These are phyloP conservation scores for Sebastes aleutianus DNA, from an alignment of 2,797 vertebrate genomes.

Conservation along the genomic window DNA sequence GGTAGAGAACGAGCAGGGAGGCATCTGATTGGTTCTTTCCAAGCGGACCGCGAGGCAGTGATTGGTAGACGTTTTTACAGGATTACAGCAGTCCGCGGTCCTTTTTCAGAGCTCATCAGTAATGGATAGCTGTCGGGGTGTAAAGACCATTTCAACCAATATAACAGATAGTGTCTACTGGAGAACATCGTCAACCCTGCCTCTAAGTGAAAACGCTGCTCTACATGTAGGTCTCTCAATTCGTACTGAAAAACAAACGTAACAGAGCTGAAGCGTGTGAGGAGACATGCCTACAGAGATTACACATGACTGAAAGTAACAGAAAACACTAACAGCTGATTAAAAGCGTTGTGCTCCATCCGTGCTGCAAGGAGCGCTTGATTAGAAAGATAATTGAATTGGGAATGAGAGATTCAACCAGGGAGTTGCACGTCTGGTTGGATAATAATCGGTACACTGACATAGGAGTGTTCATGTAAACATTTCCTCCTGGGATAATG, in stretches of 20 bases:
- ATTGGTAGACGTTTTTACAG: too few species aligned
- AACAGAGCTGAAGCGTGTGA: background rate
- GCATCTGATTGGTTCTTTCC: too few species aligned
- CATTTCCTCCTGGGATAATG: constrained; percentile 18
- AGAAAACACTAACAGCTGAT: constrained; percentile 59
- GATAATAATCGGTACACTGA: constrained; percentile 38
- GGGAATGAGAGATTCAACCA: constrained; percentile 53
- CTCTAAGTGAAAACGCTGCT: too few species aligned
- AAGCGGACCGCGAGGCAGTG: too few species aligned
- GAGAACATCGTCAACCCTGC: too few species aligned
- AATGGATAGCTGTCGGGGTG: too few species aligned
- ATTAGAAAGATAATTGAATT: constrained; percentile 81
- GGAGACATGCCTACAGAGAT: constrained; percentile 35
- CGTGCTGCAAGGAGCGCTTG: constrained; percentile 59
- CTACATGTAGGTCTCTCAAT: too few species aligned
- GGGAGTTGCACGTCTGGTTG: constrained; percentile 56
- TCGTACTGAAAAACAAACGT: background rate
- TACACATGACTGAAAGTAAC: constrained; percentile 35
- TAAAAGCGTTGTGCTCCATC: constrained; percentile 52
- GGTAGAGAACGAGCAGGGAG: too few species aligned
- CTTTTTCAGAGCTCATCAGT: too few species aligned
- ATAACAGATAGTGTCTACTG: accelerated
- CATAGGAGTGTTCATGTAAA: constrained; percentile 23
- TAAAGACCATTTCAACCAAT: too few species aligned
- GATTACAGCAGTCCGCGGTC: too few species aligned